phyloP scores from a whole-genome alignment of 1,140 invertebrate genomes.

The Dendrolimus kikuchii region DNA sequence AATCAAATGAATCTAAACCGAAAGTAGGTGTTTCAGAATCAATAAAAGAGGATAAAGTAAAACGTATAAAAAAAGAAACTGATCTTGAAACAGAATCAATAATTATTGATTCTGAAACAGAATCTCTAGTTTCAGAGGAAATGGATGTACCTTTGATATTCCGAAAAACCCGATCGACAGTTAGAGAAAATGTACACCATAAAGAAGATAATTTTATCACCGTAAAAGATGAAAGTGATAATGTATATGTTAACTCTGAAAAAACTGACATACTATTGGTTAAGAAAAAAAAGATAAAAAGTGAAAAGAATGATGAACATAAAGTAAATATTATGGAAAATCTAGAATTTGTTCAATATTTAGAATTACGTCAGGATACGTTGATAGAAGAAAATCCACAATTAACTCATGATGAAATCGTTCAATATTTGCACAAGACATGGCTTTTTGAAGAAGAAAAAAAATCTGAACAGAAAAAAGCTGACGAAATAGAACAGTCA shows the following conservation, averaged over 20 bases:
- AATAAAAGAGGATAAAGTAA: no score
- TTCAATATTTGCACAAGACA: conserved; percentile 69
- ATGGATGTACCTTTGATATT: conserved; percentile 20
- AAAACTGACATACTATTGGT: conserved; percentile 21
- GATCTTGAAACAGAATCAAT: conserved; percentile 3
- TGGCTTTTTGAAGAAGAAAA: conserved; percentile 68
- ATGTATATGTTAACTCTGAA: neutral
- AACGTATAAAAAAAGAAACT: no score
- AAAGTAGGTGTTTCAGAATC: no score
- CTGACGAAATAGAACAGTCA: conserved; percentile 43
- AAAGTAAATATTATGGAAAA: conserved; percentile 25
- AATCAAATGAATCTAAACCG: no score
- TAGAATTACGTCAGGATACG: conserved; percentile 66
- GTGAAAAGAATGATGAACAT: conserved; percentile 7
- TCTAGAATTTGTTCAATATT: conserved; percentile 70
- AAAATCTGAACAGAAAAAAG: conserved; percentile 45
- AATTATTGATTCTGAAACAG: conserved; percentile 24
- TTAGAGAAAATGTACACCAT: conserved; percentile 8
- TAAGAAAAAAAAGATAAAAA: conserved; percentile 28
- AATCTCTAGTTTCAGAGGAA: conserved; percentile 27
- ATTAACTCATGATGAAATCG: conserved; percentile 65
- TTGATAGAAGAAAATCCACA: conserved; percentile 70
- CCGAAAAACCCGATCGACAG: conserved; percentile 12
- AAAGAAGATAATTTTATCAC: neutral
- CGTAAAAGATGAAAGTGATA: neutral